Conservation (phyloP, 2,113 vertebrate species). For the Anolis carolinensis region DNA sequence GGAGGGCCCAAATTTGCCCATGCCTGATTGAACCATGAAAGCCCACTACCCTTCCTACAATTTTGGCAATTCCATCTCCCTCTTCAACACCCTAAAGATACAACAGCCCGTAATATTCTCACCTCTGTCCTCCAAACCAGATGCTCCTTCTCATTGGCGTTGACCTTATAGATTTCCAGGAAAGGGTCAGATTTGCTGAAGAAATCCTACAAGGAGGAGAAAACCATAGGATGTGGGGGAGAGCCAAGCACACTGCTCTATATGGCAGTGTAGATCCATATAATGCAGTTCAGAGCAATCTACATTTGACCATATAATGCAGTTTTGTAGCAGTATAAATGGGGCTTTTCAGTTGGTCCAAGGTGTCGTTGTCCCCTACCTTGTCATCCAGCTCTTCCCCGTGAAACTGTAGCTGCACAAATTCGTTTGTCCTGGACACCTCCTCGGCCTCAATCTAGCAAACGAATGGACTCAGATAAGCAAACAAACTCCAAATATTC, state of each 20-base stretch:
- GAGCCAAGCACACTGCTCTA: not conserved
- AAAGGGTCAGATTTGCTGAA: conserved; percentile 77
- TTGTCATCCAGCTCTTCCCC: conserved; percentile 73
- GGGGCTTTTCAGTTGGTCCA: too few relatives aligned
- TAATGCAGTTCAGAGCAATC: too few relatives aligned
- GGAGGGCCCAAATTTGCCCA: too few relatives aligned
- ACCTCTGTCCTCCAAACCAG: conserved; percentile 74
- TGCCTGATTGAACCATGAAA: too few relatives aligned
- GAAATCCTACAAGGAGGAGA: conserved; percentile 59
- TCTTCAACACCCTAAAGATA: too few relatives aligned
- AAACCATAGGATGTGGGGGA: accelerated
- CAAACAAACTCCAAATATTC: not conserved
- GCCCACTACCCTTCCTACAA: too few relatives aligned
- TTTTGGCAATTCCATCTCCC: not conserved
- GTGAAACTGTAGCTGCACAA: conserved; percentile 70
- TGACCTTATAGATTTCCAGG: conserved; percentile 74
- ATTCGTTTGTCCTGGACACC: conserved; percentile 71
- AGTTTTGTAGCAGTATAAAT: too few relatives aligned
- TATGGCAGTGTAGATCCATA: too few relatives aligned
- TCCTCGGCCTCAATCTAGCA: conserved; percentile 67
- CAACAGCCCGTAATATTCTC: not conserved
- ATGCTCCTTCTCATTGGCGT: conserved; percentile 53
- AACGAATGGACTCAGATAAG: not conserved
- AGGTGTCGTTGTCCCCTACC: conserved; percentile 37
- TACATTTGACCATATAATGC: too few relatives aligned